Evolutionary conservation across 2,888 invertebrate genomes (phyloP).

Genomic region (Endotricha flammealis): DNA sequence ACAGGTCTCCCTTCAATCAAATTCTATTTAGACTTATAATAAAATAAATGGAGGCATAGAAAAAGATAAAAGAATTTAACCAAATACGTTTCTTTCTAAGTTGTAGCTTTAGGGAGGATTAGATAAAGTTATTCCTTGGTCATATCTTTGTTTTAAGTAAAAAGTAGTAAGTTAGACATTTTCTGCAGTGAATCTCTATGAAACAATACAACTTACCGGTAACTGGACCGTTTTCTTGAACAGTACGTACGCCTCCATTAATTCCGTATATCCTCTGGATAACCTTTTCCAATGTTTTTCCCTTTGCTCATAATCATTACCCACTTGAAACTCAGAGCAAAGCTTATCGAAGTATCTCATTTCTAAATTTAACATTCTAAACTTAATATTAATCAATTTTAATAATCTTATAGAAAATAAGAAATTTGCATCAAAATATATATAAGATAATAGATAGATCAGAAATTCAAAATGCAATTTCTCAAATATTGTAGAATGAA

Average conservation of each 20-base stretch:
- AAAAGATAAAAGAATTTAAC: too few species aligned
- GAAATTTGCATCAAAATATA: background rate
- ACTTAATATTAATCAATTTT: background rate
- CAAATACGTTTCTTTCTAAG: background rate
- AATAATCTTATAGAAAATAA: background rate
- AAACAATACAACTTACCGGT: background rate
- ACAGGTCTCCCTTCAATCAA: too few species aligned
- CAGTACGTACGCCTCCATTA: background rate
- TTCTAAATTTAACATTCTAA: background rate
- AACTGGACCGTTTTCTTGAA: background rate
- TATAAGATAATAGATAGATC: background rate
- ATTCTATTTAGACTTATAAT: too few species aligned
- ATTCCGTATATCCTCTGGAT: background rate
- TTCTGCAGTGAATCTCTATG: background rate
- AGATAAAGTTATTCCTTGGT: background rate
- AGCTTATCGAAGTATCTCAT: background rate
- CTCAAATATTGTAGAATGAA: background rate
- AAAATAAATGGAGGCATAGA: too few species aligned
- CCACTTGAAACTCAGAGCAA: constrained; percentile 12
- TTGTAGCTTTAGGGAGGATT: background rate
- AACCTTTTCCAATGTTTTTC: background rate
- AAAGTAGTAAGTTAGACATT: too few species aligned
- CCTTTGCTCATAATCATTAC: background rate
- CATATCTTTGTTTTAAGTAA: too few species aligned
- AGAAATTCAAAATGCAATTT: background rate